phyloP scores from a whole-genome alignment of 2,797 vertebrate genomes.

The Avahi laniger region DNA sequence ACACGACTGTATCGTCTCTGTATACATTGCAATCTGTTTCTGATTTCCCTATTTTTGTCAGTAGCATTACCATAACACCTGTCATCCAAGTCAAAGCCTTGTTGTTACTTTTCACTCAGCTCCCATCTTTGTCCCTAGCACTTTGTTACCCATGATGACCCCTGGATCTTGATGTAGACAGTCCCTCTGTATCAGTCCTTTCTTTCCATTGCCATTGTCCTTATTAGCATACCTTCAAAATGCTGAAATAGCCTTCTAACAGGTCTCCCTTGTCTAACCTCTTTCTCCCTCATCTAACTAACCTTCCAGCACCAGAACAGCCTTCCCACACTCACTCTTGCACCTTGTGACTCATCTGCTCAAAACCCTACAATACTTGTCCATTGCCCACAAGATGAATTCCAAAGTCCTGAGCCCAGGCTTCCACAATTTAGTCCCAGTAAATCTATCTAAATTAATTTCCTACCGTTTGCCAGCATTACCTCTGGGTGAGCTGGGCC shows the following conservation, averaged over 20 bases:
- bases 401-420: background rate
- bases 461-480: background rate
- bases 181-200: background rate
- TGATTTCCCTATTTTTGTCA: background rate
- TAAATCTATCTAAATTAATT: too few relatives aligned
- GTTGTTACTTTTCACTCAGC: background rate
- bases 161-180: background rate
- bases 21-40: fast-evolving
- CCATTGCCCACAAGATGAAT: background rate
- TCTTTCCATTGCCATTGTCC: background rate
- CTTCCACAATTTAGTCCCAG: background rate
- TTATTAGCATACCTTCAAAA: background rate
- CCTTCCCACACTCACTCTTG: background rate
- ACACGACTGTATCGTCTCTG: background rate
- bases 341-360: background rate
- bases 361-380: background rate
- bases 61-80: fast-evolving
- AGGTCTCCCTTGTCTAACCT: background rate
- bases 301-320: background rate
- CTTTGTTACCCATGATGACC: background rate
- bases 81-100: background rate
- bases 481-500: background rate
- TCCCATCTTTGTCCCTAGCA: background rate
- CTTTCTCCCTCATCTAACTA: background rate
- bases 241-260: background rate